Percentiles rank a stretch among this genome's conserved stretches.
These are phyloP conservation scores for Recurvirostra avosetta DNA, from an alignment of 2,113 vertebrate species.

Conservation along the genomic window DNA sequence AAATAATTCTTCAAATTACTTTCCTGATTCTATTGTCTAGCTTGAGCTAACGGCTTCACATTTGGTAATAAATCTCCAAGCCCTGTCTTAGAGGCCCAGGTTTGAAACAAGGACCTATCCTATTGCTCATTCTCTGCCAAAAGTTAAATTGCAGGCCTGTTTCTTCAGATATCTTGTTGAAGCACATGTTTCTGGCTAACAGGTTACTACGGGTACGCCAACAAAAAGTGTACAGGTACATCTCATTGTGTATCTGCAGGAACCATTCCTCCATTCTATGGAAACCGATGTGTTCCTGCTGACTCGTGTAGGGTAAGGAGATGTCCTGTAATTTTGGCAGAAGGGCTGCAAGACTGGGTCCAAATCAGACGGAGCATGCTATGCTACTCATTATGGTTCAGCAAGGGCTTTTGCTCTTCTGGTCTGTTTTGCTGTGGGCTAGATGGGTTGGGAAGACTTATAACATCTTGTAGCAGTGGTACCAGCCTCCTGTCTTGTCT, in stretches of 20 bases:
- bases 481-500: not conserved
- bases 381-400: not conserved
- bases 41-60: not conserved
- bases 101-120: not conserved
- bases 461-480: rapidly evolving
- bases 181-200: not conserved
- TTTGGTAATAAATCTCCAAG: not conserved
- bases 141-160: not conserved
- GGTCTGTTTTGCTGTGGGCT: not conserved
- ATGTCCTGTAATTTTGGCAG: not conserved
- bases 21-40: not conserved
- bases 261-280: not conserved
- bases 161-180: not conserved
- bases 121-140: not conserved
- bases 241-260: not conserved
- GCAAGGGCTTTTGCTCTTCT: not conserved
- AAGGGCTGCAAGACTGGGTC: not conserved
- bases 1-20: not conserved
- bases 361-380: not conserved
- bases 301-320: rapidly evolving
- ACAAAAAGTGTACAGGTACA: not conserved
- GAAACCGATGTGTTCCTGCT: not conserved
- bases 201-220: not conserved
- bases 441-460: not conserved
- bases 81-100: not conserved